Percentiles rank a stretch among this genome's conserved stretches.
Evolutionary conservation across 2,797 vertebrate species (phyloP).

Genomic region (Merluccius polli): DNA sequence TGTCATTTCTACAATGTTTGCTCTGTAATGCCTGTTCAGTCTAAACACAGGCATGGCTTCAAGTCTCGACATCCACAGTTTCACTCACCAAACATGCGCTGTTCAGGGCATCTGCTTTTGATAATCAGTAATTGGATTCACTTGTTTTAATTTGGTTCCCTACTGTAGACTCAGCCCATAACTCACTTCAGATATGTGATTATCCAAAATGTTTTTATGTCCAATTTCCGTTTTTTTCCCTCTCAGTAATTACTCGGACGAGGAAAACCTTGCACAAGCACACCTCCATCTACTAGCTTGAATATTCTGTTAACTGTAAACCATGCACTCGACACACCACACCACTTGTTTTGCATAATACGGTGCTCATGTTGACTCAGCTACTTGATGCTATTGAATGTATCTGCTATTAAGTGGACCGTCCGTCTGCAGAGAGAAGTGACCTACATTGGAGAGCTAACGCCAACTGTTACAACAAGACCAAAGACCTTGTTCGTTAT

Average conservation of each 20-base stretch:
- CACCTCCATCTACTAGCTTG: conserved; percentile 30
- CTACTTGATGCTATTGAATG: too few relatives aligned
- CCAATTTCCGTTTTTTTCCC: conserved; percentile 44
- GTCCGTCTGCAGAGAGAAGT: too few relatives aligned
- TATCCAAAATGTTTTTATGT: conserved; percentile 51
- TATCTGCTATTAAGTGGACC: too few relatives aligned
- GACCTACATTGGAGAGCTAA: too few relatives aligned
- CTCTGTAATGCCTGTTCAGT: not conserved
- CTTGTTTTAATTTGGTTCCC: conserved; percentile 64
- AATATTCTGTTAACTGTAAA: conserved; percentile 26
- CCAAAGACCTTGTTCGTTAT: too few relatives aligned
- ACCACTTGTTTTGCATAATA: conserved; percentile 13
- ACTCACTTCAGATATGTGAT: conserved; percentile 56
- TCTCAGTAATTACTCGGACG: conserved; percentile 38
- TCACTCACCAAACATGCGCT: conserved; percentile 45
- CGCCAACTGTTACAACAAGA: too few relatives aligned
- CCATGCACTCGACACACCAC: conserved; percentile 48
- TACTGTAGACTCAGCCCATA: conserved; percentile 55
- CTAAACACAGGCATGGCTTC: conserved; percentile 26
- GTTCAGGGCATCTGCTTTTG: conserved; percentile 58
- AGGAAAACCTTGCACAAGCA: conserved; percentile 38
- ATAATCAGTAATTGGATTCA: conserved; percentile 65
- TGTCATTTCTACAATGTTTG: too few relatives aligned
- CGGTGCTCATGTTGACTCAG: too few relatives aligned
- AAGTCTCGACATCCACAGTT: conserved; percentile 32